Evolutionary conservation across 1,140 invertebrate species (phyloP), one percentile per base, ranked within the genome.

Genomic region (Tetranychus urticae): DNA sequence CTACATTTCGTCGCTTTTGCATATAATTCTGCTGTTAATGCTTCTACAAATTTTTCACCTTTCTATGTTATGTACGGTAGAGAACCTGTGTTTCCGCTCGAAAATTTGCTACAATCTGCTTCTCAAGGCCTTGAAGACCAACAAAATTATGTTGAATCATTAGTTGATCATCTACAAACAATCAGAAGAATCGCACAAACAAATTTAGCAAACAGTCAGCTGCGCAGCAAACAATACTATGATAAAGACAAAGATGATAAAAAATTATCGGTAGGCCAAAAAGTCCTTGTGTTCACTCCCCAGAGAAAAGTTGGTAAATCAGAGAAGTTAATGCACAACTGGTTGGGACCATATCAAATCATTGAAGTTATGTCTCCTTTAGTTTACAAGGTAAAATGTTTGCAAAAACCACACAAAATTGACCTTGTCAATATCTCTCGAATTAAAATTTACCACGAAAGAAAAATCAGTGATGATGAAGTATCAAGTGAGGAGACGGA

Each of bases 61-160:
- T 71, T 72, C 58, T 71, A 74, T 67, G 42, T 77, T 6, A n/a
- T 76, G 23, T 75, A 73, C 59, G 74, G 74, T 8, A 62, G 64
- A 57, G 70, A 71, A 62, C 67, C 72, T n/a, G 67, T 23, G 7
- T 36, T 58, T 7, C 62, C 62, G 33, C n/a, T 59, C 6, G 56
- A 58, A 33, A 36, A 13, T 10, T 6, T 36, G 6, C 35, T 62
- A 8, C n/a, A 62, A 10, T 5, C 37, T 13, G 5, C 48, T 6
- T 6, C 57, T 23, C 8, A 12, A 10, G 57, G 57, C 3, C 6
- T 58, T 7, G 6, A 36, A 23, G 5, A 54, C 10, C 13, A 12
- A 2, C n/a, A 37, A 42, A 31, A 23, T n/a, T 54, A 39, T 36
- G n/a, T 4, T 7, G 35, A 39, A 10, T 13, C 13, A 34, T 33